A percentile compares a stretch with the other conserved stretches of the same genome.
Conservation (phyloP, 2,797 vertebrate genomes). For the Coregonus sp. region DNA sequence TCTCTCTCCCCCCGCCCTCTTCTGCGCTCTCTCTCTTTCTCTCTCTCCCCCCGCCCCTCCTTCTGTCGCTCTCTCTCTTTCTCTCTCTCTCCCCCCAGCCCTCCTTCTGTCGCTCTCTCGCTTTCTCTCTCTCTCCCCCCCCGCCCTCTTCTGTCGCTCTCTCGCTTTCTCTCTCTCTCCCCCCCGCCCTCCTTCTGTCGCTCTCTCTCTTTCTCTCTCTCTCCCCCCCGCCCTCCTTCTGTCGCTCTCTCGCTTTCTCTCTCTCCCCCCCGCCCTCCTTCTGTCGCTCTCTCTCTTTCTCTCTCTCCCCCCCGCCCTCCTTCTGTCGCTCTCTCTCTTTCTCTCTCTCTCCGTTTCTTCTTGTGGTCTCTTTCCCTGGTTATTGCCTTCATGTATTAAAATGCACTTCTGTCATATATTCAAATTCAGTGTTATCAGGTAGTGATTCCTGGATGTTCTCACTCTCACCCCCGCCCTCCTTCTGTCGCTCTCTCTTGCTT, state of each 20-base stretch:
- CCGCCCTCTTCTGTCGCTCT: not conserved
- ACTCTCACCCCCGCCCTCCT: not conserved
- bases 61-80: not conserved
- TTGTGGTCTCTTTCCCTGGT: no score
- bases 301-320: not conserved
- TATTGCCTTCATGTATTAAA: no score
- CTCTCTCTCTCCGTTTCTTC: not conserved
- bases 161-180: not conserved
- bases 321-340: not conserved
- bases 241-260: not conserved
- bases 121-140: not conserved
- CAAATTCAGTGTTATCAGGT: no score
- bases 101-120: not conserved
- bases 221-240: no score
- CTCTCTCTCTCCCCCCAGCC: not conserved
- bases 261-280: no score
- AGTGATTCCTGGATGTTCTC: no score
- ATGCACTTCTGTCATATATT: no score
- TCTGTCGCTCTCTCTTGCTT: not conserved
- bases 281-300: not conserved
- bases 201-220: not conserved
- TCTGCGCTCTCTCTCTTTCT: not conserved
- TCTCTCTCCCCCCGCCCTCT: not conserved
- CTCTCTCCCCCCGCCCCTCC: not conserved
- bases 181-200: no score